Evolutionary conservation across 2,797 vertebrate species (phyloP), one percentile per base, ranked within the genome.

Genomic region (Clarias platycephalus): DNA sequence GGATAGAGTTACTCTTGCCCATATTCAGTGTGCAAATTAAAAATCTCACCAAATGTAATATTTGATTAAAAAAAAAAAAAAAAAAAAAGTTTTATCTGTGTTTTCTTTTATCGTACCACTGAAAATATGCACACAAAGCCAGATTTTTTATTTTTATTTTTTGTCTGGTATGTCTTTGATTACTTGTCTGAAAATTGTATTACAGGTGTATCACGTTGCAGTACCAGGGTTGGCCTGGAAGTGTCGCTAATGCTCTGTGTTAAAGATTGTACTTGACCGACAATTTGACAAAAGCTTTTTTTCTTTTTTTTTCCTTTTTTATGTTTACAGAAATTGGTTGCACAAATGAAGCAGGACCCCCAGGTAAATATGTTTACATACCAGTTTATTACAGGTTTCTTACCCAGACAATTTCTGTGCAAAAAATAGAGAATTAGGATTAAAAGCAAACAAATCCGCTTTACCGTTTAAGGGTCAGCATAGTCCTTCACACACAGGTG

Each of bases 261-360:
- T 83, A 63, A 44, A 64, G 24, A 58, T 72, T 68, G 62, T 28
- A 34, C 4, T 10, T 70, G 22, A 58, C 28, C 57, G 26, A 40
- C 49, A 71, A 55, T 53, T 49, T 81, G 37, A 81, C 26, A 26
- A 3, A 57, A 20, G 49, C 77, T 67, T 53, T 83, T 26, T 68
- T 85, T 91, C 1, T 18, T 22, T 26, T 3, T 78, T 89, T 90
- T 57, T 77, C 91, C 87, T 93, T 31, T 31, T 31, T 67, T 34
- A 16, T 88, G 89, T 24, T 89, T 88, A 83, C 89, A 99, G 98
- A 99, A 99, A 98, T 92, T 99, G 93, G 98, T 99, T 91, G 96
- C 98, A 90, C 98, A 99, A 93, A 99, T 99, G 98, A 99, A 99
- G 93, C 98, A 99, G 94, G 97, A 99, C 93, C 97, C 98, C 83